Percentiles rank a stretch among this genome's conserved stretches.
These are phyloP conservation scores for Monarcha castaneiventris DNA, from an alignment of 2,113 vertebrate genomes.

Conservation along the genomic window DNA sequence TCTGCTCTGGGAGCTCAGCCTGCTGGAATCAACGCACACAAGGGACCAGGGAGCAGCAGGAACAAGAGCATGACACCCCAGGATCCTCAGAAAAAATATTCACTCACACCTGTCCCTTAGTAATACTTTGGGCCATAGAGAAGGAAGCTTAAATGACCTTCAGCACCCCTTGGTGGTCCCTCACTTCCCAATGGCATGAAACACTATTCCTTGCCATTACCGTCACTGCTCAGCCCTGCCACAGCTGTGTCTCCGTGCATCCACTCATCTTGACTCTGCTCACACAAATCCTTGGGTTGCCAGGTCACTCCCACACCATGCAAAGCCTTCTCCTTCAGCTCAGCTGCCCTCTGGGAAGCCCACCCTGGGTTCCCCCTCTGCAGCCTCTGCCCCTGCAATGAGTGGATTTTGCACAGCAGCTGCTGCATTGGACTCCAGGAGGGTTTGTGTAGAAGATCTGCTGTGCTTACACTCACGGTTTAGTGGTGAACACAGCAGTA, in stretches of 20 bases:
- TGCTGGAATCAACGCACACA: neutral
- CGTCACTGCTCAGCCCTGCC: neutral
- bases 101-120: neutral
- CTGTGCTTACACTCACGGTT: neutral
- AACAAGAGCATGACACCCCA: accelerated
- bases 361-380: neutral
- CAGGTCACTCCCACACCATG: neutral
- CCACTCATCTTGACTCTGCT: neutral
- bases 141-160: neutral
- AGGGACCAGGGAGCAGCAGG: neutral
- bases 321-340: neutral
- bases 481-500: neutral
- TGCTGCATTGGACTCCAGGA: neutral
- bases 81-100: neutral
- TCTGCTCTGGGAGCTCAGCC: neutral
- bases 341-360: neutral
- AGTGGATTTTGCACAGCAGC: neutral
- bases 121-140: neutral
- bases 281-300: neutral
- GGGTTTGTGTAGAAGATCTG: neutral
- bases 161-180: neutral
- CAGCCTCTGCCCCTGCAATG: neutral
- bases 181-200: neutral
- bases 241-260: neutral
- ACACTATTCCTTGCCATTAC: neutral